Conservation (phyloP, 2,888 invertebrate genomes). For the Hydroisotoma schaefferi region DNA sequence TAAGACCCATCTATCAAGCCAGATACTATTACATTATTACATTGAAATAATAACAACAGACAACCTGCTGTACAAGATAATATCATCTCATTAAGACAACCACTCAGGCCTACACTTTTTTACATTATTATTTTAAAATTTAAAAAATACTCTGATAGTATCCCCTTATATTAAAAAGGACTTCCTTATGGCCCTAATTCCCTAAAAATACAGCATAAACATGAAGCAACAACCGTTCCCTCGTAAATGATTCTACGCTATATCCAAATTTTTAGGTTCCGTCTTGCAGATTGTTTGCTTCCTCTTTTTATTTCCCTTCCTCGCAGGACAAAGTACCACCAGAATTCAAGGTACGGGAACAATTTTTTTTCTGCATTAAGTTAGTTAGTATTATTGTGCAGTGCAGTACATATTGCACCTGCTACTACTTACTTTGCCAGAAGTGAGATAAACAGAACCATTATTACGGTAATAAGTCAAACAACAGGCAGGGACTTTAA, state of each 20-base stretch:
- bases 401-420: neutral
- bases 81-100: conserved; percentile 5
- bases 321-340: no score
- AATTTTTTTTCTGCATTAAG: no score
- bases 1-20: no score
- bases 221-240: neutral
- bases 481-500: neutral
- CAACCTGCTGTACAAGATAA: neutral
- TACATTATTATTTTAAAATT: neutral
- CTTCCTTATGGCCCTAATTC: neutral
- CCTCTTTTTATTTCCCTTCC: no score
- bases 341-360: no score
- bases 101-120: neutral
- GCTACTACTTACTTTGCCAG: neutral
- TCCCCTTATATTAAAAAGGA: neutral
- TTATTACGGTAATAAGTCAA: conserved; percentile 8
- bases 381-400: no score
- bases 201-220: no score
- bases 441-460: conserved; percentile 1
- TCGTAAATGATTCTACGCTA: neutral
- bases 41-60: neutral
- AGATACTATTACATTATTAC: no score
- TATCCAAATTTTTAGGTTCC: neutral
- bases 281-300: no score
- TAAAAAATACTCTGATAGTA: no score